Evolutionary conservation across 2,797 vertebrate genomes (phyloP), one percentile per base, ranked within the genome.

Genomic region (Jordanella pulchra): DNA sequence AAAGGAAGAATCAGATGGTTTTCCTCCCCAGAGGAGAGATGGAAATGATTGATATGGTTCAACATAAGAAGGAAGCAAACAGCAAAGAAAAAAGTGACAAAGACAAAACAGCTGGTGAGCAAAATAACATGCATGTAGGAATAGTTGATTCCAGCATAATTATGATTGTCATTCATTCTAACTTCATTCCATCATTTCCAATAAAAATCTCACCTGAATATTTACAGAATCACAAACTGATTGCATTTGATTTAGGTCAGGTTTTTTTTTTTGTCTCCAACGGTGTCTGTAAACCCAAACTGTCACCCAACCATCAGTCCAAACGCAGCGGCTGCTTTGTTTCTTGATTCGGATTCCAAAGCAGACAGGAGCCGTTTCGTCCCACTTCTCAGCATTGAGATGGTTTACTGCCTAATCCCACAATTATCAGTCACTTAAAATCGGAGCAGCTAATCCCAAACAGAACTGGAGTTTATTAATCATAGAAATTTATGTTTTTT

Each of bases 71-170:
- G 27, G 69, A 28, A 76, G 23, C 45, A 75, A 76, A 39, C 17
- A 75, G 39, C 9, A 18, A 73, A 35, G 47, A 61, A 14, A 63
- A 35, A 81, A 30, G 55, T 81, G 74, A 86, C 63, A 86, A 72
- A 83, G 68, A 73, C 35, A 87, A 71, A 83, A 76, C 44, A 87
- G 72, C 51, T 35, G 65, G 72, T 85, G 45, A 90, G 76, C 45
- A 76, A 39, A 39, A 39, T 55, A 17, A 80, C 79, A 87, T 91
- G 85, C 78, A 91, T 61, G 76, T 51, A 84, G 64, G 60, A 42
- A 77, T 1, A 15, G 35, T 3, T 70, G 35, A 71, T 83, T 67
- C 79, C 28, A 81, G 66, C 17, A 73, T 7, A 39, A 39, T 39
- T 39, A 44, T 30, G 15, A 15, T 44, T 28, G 72, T 55, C 17